phyloP scores from a whole-genome alignment of 1,140 invertebrate genomes.

The Musca vetustissima region DNA sequence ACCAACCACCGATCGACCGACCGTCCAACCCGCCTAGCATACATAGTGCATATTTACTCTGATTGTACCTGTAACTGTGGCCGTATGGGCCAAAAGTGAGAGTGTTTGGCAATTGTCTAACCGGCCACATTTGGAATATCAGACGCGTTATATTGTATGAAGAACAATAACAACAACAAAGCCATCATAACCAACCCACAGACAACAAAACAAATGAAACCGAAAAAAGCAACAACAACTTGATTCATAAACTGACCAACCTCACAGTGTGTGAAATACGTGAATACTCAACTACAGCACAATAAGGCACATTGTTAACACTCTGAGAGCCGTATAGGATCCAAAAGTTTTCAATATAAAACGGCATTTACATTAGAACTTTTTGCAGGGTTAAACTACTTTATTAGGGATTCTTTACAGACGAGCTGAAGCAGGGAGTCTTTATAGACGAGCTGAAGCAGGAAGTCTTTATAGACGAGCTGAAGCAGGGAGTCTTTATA shows the following conservation, averaged over 20 bases:
- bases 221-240: background rate
- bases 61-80: no score
- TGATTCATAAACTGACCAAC: conserved; percentile 17
- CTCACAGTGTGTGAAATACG: conserved; percentile 1
- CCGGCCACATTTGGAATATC: conserved; percentile 2
- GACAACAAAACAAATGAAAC: no score
- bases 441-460: no score
- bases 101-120: conserved; percentile 24
- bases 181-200: background rate
- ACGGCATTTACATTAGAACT: no score
- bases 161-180: conserved; percentile 6
- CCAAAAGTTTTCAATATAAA: background rate
- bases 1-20: background rate
- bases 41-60: no score
- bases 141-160: background rate
- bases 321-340: background rate
- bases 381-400: no score
- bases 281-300: background rate
- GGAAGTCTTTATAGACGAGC: no score
- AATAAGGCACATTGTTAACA: conserved; percentile 2
- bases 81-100: conserved; percentile 10
- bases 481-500: no score
- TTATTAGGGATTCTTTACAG: no score
- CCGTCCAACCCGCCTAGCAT: no score
- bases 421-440: no score